Conservation (phyloP, 2,888 invertebrate species). For the Synergus umbraculus region DNA sequence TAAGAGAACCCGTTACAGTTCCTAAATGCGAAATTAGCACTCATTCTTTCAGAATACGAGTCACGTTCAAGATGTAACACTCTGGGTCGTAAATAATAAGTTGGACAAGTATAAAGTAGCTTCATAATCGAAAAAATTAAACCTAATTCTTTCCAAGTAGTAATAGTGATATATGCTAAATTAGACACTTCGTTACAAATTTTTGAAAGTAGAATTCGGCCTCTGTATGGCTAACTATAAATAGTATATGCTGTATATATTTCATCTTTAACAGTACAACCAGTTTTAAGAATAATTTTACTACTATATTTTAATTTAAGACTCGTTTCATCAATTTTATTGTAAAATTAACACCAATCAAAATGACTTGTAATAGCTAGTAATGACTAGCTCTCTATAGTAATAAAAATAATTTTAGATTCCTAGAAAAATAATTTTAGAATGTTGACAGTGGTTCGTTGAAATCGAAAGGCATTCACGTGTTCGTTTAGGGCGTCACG, state of each 20-base stretch:
- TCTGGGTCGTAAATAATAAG: neutral
- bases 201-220: neutral
- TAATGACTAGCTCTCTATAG: neutral
- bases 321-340: too few relatives aligned
- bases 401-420: neutral
- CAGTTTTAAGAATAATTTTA: too few relatives aligned
- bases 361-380: too few relatives aligned
- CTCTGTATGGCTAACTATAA: too few relatives aligned
- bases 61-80: neutral
- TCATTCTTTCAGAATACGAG: neutral
- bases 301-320: too few relatives aligned
- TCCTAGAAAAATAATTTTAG: neutral
- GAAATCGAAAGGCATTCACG: neutral
- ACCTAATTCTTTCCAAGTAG: neutral
- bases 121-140: neutral
- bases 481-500: neutral
- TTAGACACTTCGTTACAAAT: neutral
- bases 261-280: too few relatives aligned
- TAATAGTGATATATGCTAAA: neutral
- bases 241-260: too few relatives aligned
- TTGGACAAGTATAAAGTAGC: neutral
- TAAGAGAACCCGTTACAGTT: neutral
- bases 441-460: slow-evolving; percentile 6
- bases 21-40: neutral
- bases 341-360: too few relatives aligned